Base-by-base conservation (phyloP, 2,797 vertebrate genomes). In the Arctocebus calabarensis region DNA sequence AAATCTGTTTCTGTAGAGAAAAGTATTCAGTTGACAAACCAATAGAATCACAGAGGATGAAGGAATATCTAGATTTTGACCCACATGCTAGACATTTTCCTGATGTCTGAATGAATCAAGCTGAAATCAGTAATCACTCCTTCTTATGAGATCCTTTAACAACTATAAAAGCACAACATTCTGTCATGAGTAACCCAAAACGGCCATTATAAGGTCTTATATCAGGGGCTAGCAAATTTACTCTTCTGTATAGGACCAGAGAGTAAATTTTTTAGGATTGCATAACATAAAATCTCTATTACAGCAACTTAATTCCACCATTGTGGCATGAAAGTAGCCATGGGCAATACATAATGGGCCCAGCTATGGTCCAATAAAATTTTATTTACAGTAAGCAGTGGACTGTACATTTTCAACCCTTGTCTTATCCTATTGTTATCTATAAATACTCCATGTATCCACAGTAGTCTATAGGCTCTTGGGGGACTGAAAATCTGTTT, bases 151-250 rank as follows among this genome's bases (percentile, higher is more conserved):
- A 84, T 74, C 13, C 23, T 55, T 70, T 84, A 73, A 45, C 57
- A 95, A 68, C 52, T 64, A 91, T 61, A 91, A 94, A 91, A 73
- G 71, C 40, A 74, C 37, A 96, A 45, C 22, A 59, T 78, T 75
- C 61, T 86, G 62, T 19, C 32, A 7, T 27, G 20, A 71, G 20
- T 66, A 84, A 22, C 55, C 73, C 23, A 78, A 19, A 79, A 57
- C 40, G 25, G 13, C 37, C 16, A 91, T 48, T 66, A 59, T 66
- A 71, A 81, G 37, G 55, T 62, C 34, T 90, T 68, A 23, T 27
- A 79, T 1, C 9, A 57, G 3, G 32, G 11, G 25, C 73, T 43
- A 57, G 45, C 14, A 92, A 62, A 48, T 52, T 48, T 74, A 68
- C 64, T 59, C 71, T 84, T 62, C 81, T 66, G 17, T 62, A 48